A percentile compares a stretch with the other conserved stretches of the same genome.
phyloP scores from a whole-genome alignment of 2,113 vertebrate species.

The Corythornis madagascariensis region DNA sequence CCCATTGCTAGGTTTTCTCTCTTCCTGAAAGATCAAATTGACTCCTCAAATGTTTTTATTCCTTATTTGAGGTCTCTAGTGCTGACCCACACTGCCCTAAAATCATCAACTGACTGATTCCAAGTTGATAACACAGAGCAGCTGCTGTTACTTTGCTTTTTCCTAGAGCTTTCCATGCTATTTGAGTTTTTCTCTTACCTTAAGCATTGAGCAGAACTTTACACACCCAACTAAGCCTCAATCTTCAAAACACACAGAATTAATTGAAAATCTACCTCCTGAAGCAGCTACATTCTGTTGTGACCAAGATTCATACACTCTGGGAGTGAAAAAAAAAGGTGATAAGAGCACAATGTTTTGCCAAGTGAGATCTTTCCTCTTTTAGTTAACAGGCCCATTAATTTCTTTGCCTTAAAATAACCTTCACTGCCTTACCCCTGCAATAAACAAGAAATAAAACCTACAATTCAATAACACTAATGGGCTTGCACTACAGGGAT shows the following conservation, averaged over 20 bases:
- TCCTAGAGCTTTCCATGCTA: not conserved
- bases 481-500: not conserved
- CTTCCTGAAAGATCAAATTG: not conserved
- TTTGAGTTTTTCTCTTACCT: not conserved
- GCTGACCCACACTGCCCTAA: not conserved
- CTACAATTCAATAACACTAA: not conserved
- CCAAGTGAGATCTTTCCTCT: not conserved
- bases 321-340: not conserved
- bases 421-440: not conserved
- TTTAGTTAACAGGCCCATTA: conserved; percentile 6
- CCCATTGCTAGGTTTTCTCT: not conserved
- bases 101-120: not conserved
- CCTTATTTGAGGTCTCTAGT: not conserved
- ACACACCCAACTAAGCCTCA: not conserved
- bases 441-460: conserved; percentile 26
- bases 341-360: not conserved
- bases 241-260: not conserved
- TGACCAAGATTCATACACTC: not conserved
- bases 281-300: not conserved
- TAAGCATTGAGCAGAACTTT: not conserved
- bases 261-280: not conserved
- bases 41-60: not conserved
- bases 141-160: not conserved
- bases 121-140: not conserved
- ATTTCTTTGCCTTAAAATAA: conserved; percentile 26